phyloP scores from a whole-genome alignment of 2,113 vertebrate species.

The Semicossyphus pulcher region DNA sequence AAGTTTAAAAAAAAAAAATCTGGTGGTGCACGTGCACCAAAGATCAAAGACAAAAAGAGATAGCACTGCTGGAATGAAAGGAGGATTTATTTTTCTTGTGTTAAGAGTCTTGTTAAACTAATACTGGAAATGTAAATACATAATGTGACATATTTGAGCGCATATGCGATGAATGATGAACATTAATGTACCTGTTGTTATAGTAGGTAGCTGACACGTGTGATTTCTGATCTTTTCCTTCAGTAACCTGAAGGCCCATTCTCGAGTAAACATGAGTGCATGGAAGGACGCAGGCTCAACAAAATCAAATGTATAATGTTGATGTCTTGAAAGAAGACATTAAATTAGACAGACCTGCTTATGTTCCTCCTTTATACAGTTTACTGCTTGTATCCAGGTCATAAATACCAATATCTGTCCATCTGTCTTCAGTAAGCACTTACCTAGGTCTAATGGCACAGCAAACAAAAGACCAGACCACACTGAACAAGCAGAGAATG shows the following conservation, averaged over 20 bases:
- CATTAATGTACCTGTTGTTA: too few species aligned
- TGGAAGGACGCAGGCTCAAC: not conserved
- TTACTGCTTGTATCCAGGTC: constrained; percentile 1
- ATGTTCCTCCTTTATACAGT: constrained; percentile 1
- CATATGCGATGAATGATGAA: too few species aligned
- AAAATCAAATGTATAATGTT: constrained; percentile 5
- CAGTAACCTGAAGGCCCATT: not conserved
- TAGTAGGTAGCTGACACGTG: too few species aligned
- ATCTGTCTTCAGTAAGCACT: constrained; percentile 27
- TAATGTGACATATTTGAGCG: too few species aligned
- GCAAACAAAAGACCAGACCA: constrained; percentile 54
- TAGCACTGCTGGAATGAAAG: too few species aligned
- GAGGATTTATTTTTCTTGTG: too few species aligned
- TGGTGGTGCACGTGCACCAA: too few species aligned
- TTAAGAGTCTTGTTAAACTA: too few species aligned
- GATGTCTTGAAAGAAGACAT: not conserved
- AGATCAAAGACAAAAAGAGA: too few species aligned
- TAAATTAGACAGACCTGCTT: not conserved
- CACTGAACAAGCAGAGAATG: constrained; percentile 48
- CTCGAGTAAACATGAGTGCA: not conserved
- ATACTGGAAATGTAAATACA: too few species aligned
- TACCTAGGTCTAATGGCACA: constrained; percentile 50
- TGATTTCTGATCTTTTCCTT: too few species aligned
- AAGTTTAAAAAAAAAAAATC: too few species aligned
- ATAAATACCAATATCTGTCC: constrained; percentile 40